Evolutionary conservation across 2,113 vertebrate genomes (phyloP), one percentile per base, ranked within the genome.

Genomic region (Tyto alba): DNA sequence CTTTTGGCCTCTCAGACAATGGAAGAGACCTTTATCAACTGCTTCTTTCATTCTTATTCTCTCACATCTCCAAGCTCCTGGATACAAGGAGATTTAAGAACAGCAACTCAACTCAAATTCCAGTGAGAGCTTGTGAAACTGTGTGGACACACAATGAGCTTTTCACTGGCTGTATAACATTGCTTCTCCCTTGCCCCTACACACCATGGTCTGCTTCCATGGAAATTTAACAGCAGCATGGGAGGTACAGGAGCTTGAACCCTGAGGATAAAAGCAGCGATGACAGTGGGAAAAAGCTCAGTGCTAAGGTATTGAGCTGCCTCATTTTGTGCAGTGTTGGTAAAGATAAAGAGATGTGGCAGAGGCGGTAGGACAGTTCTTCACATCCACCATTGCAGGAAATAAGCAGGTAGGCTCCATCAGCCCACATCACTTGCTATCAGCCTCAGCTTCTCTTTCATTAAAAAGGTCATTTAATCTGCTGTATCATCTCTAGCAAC

Each of bases 271-370:
- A 69, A 87, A 83, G n/a, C 18, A 45, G 18, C 29, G 27, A 40
- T 57, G 69, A 38, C 8, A 72, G 20, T 25, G 66, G 36, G n/a
- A 0, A 0, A 69, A 9, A 85, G 41, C 34, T 82, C 77, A 73
- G 3, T 0, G 0, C 6, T 55, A 48, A 64, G 25, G 15, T 36
- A 45, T 1, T 62, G 67, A 91, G 62, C 23, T 30, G 43, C 7
- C 13, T 75, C 1, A 0, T 78, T 93, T 82, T 0, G 0, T 79
- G 32, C 29, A 55, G 41, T 22, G 26, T 67, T 80, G 52, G 63
- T 76, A 80, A 88, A 52, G 45, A 56, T 56, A 67, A 62, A 96
- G 81, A 68, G 25, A 62, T 43, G 15, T 18, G 41, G 47, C 48
- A 85, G 63, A 85, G 22, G 38, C 47, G 72, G n/a, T 7, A 36